These are phyloP conservation scores for Alethe castanea DNA, from an alignment of 2,113 vertebrate genomes.

Conservation along the genomic window DNA sequence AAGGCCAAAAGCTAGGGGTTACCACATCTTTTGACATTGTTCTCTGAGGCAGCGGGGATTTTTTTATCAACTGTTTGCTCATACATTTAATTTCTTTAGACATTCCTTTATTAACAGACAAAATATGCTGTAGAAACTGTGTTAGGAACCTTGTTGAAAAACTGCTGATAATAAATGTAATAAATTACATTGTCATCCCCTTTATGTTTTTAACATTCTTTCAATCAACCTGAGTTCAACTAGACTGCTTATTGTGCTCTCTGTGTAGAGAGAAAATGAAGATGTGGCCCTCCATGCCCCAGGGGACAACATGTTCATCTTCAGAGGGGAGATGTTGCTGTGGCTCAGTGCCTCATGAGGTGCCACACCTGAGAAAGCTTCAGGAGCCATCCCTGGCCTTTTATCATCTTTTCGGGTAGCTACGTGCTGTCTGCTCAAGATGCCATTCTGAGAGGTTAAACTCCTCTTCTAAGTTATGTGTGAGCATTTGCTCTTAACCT, in stretches of 20 bases:
- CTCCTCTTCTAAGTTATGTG: not conserved
- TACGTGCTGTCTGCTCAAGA: not conserved
- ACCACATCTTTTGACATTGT: not conserved
- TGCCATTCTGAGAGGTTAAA: not conserved
- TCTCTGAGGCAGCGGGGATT: not conserved
- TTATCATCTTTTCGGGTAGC: not conserved
- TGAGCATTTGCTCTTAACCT: not conserved
- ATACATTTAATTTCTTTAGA: not conserved
- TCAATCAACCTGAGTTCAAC: not conserved
- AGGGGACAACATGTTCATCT: not conserved
- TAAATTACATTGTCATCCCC: not conserved
- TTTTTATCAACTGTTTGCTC: not conserved
- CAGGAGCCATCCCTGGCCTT: not conserved
- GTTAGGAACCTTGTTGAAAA: not conserved
- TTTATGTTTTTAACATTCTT: not conserved
- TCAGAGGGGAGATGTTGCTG: not conserved
- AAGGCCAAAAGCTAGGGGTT: not conserved
- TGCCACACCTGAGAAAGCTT: not conserved
- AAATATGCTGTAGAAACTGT: not conserved
- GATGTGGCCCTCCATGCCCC: rapidly evolving
- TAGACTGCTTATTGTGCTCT: not conserved
- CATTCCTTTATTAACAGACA: not conserved
- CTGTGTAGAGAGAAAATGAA: not conserved
- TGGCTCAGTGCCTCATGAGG: not conserved
- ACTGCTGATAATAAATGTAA: not conserved